A percentile compares a stretch with the other conserved stretches of the same genome.
These are phyloP conservation scores for Tokudaia tokunoshimensis DNA, from an alignment of 2,797 vertebrate genomes.

Conservation along the genomic window DNA sequence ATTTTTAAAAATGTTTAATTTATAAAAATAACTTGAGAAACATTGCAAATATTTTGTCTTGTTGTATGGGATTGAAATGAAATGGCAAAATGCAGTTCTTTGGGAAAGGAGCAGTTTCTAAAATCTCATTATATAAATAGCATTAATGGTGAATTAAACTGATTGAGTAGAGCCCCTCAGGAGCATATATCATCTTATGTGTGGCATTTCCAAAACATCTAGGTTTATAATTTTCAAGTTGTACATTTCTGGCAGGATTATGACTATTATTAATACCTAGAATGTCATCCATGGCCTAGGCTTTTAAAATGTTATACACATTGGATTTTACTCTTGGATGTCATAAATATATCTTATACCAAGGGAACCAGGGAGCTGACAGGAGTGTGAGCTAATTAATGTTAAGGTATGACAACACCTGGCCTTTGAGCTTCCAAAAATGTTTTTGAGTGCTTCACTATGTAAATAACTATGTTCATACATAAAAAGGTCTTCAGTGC, in stretches of 20 bases:
- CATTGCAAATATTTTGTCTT: not conserved
- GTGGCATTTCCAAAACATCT: conserved; percentile 32
- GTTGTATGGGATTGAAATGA: not conserved
- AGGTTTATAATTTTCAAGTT: conserved; percentile 54
- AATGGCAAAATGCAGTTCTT: not conserved
- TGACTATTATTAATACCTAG: not conserved
- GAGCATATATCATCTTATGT: not conserved
- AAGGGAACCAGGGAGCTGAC: not conserved
- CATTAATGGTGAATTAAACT: conserved; percentile 18
- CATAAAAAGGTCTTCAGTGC: not conserved
- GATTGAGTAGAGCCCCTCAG: not conserved
- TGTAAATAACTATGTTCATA: not conserved
- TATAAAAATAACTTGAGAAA: conserved; percentile 60
- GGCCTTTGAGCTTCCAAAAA: conserved; percentile 19
- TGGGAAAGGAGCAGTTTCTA: conserved; percentile 24
- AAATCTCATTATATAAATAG: conserved; percentile 12
- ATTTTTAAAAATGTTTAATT: not conserved
- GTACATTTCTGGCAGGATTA: conserved; percentile 31
- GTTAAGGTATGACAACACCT: not conserved
- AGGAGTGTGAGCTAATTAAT: not conserved
- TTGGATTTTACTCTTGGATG: conserved; percentile 10
- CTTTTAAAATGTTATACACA: not conserved
- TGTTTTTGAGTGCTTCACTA: not conserved
- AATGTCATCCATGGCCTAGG: not conserved
- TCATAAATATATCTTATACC: not conserved